Evolutionary conservation across 2,113 vertebrate species (phyloP).

Genomic region (Machaerirhynchus nigripectus): DNA sequence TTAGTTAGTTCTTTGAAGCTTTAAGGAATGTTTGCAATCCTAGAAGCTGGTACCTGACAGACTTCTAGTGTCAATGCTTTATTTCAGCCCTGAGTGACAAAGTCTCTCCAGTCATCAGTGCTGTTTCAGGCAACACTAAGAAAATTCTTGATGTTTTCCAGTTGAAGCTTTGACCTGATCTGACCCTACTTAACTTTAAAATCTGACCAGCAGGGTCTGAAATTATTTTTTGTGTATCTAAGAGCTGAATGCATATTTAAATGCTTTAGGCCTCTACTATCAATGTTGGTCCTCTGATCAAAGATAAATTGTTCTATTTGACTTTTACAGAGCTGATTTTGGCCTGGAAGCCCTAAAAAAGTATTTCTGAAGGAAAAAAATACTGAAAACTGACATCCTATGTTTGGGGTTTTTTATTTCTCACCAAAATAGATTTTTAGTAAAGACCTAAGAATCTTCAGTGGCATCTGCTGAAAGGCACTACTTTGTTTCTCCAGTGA

Average conservation of each 20-base stretch:
- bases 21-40: not conserved
- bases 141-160: not conserved
- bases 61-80: not conserved
- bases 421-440: not conserved
- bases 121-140: not conserved
- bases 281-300: not conserved
- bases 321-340: not conserved
- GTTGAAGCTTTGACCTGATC: constrained; percentile 8
- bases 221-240: not conserved
- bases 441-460: not conserved
- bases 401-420: not conserved
- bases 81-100: not conserved
- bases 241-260: not conserved
- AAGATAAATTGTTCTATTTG: not conserved
- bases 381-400: not conserved
- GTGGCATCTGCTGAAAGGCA: not conserved
- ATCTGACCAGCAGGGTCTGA: not conserved
- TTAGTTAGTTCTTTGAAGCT: not conserved
- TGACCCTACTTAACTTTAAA: constrained; percentile 28
- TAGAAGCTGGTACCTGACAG: not conserved
- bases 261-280: not conserved
- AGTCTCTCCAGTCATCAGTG: not conserved
- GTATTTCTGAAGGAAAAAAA: not conserved
- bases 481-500: not conserved
- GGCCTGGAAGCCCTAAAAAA: not conserved